These are phyloP conservation scores for Ostrea denselamellosa DNA, from an alignment of 1,140 invertebrate genomes.

Conservation along the genomic window DNA sequence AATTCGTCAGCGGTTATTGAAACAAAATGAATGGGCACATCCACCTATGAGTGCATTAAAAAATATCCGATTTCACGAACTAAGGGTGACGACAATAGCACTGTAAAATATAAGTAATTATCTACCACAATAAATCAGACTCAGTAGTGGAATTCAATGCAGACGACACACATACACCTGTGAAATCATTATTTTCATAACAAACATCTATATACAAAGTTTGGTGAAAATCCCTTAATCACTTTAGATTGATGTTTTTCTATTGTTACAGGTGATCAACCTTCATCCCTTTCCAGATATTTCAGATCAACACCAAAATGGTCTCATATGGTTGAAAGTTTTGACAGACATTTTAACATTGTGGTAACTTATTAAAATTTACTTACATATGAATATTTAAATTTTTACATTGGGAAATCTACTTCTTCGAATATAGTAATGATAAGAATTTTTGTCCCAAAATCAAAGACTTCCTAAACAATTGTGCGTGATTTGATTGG, in stretches of 20 bases:
- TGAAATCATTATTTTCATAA: slow-evolving; percentile 30
- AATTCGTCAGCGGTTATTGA: slow-evolving; percentile 4
- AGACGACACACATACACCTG: slow-evolving; percentile 1
- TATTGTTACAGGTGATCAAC: background rate
- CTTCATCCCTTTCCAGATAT: background rate
- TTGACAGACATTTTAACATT: background rate
- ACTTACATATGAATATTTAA: too few relatives aligned
- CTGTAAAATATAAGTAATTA: background rate
- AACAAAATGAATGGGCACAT: slow-evolving; percentile 23
- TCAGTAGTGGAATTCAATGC: background rate
- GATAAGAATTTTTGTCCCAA: too few relatives aligned
- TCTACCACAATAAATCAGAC: background rate
- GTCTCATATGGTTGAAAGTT: background rate
- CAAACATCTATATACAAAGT: background rate
- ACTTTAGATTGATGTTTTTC: background rate
- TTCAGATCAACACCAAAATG: background rate
- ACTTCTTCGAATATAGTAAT: too few relatives aligned
- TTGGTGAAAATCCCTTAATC: slow-evolving; percentile 25
- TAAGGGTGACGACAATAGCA: background rate
- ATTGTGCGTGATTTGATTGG: background rate
- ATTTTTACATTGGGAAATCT: too few relatives aligned
- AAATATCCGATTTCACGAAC: background rate
- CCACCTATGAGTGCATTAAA: background rate
- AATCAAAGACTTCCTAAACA: too few relatives aligned
- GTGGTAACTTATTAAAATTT: too few relatives aligned